Conservation (phyloP, 2,113 vertebrate genomes). For the Ibidorhyncha struthersii region DNA sequence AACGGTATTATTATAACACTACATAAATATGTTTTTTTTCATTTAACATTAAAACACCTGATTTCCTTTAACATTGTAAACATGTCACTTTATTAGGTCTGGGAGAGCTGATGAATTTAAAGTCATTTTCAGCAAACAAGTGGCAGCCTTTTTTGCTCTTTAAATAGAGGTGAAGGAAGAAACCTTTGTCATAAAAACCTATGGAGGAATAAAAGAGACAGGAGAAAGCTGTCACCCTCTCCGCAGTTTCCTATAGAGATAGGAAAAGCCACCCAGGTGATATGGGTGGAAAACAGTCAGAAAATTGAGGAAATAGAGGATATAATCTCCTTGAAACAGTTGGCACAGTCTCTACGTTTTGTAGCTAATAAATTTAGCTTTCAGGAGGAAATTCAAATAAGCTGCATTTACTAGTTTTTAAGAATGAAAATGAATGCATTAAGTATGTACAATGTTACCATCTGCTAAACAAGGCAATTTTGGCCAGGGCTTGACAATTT, state of each 20-base stretch:
- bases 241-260: neutral
- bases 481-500: neutral
- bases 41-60: conserved; percentile 74
- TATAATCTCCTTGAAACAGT: neutral
- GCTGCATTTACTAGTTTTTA: conserved; percentile 29
- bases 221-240: neutral
- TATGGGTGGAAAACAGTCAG: conserved; percentile 1
- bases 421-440: conserved; percentile 35
- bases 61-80: conserved; percentile 78
- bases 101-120: conserved; percentile 68
- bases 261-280: neutral
- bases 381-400: conserved; percentile 29
- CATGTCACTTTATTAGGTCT: conserved; percentile 72
- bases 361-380: conserved; percentile 57
- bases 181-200: neutral
- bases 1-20: conserved; percentile 69
- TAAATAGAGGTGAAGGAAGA: neutral
- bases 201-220: neutral
- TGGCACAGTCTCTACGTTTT: conserved; percentile 4
- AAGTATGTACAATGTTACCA: conserved; percentile 15
- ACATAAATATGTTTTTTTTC: conserved; percentile 75
- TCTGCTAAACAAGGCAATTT: conserved; percentile 36
- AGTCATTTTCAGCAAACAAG: conserved; percentile 26
- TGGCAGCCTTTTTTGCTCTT: neutral
- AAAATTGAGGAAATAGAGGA: neutral